Evolutionary conservation across 2,113 vertebrate genomes (phyloP).

Genomic region (Falco punctatus): DNA sequence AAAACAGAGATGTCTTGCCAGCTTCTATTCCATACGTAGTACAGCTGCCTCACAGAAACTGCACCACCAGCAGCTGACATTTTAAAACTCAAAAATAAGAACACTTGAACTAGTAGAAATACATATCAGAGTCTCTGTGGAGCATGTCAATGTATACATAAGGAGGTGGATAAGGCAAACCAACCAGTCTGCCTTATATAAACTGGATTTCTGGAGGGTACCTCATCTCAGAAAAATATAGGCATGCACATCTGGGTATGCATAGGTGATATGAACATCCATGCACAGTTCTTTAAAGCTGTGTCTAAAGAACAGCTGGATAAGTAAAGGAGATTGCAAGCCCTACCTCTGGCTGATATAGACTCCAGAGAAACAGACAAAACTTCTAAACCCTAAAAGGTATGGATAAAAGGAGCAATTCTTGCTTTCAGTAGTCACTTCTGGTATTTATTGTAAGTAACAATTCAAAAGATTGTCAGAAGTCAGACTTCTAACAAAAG

Average conservation of each 20-base stretch:
- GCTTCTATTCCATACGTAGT: not conserved
- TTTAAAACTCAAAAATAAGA: not conserved
- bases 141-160: not conserved
- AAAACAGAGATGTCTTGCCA: not conserved
- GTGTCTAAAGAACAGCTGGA: not conserved
- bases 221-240: not conserved
- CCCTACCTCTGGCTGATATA: not conserved
- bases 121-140: not conserved
- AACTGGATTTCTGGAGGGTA: not conserved
- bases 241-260: fast-evolving
- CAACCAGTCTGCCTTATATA: not conserved
- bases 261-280: not conserved
- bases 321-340: not conserved
- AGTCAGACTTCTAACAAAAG: not conserved
- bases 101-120: not conserved
- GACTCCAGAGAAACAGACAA: not conserved
- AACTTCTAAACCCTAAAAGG: not conserved
- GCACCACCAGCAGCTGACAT: not conserved
- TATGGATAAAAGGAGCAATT: not conserved
- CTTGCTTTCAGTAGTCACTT: not conserved
- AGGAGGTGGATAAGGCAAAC: not conserved
- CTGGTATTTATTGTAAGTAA: not conserved
- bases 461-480: not conserved
- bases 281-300: not conserved
- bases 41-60: not conserved